Evolutionary conservation across 2,113 vertebrate species (phyloP).

Genomic region (Eidolon helvum): DNA sequence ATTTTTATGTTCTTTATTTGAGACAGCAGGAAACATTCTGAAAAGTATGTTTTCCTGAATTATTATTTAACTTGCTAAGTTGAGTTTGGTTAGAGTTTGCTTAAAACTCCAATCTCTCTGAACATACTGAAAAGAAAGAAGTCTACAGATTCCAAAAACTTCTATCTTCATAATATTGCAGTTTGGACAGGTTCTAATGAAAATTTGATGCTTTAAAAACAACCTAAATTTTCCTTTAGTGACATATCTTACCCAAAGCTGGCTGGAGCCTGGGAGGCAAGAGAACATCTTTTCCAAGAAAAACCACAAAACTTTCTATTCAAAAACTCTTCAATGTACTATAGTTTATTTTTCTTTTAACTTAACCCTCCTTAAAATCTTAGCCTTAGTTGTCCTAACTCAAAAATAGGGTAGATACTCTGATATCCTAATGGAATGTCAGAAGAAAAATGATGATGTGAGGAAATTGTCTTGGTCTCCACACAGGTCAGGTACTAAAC

Average conservation of each 20-base stretch:
- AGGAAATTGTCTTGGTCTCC: neutral
- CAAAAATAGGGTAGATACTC: neutral
- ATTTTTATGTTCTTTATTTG: neutral
- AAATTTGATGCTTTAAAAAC: conserved; percentile 38
- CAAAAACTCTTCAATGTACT: neutral
- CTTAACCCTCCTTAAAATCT: neutral
- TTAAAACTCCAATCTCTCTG: neutral
- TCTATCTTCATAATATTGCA: neutral
- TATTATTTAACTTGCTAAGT: conserved; percentile 10
- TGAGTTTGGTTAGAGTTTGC: neutral
- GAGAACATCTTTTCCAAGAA: conserved; percentile 38
- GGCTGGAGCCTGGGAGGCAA: neutral
- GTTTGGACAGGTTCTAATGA: neutral
- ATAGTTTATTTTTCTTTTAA: neutral
- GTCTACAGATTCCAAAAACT: neutral
- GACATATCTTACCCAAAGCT: conserved; percentile 31
- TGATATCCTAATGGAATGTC: neutral
- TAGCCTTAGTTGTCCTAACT: neutral
- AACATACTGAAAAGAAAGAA: neutral
- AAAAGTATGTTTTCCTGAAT: conserved; percentile 4
- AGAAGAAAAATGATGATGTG: neutral
- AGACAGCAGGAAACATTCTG: neutral
- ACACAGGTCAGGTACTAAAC: neutral
- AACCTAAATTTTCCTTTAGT: conserved; percentile 33
- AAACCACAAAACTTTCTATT: conserved; percentile 44